Percentiles rank a stretch among this genome's conserved stretches.
These are phyloP conservation scores for Teleopsis dalmanni DNA, from an alignment of 1,140 invertebrate genomes.

Conservation along the genomic window DNA sequence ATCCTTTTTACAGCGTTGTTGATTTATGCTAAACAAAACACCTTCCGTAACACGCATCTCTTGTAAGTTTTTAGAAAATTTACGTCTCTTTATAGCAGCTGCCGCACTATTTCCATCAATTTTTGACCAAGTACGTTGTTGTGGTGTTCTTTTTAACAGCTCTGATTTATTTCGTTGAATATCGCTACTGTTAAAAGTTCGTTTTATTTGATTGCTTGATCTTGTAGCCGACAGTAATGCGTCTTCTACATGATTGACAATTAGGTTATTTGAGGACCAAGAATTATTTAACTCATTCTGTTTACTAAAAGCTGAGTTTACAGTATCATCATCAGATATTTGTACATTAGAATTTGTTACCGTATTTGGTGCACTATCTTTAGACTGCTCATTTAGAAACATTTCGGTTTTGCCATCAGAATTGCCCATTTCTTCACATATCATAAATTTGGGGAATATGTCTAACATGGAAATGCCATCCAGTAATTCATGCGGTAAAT, in stretches of 20 bases:
- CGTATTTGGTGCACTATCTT: constrained; percentile 23
- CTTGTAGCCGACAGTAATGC: constrained; percentile 47
- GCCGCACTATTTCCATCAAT: constrained; percentile 50
- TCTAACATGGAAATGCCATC: constrained; percentile 77
- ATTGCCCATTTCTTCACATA: constrained; percentile 53
- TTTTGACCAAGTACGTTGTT: constrained; percentile 49
- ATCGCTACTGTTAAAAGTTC: constrained; percentile 12
- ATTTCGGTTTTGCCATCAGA: constrained; percentile 52
- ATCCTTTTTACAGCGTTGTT: constrained; percentile 33
- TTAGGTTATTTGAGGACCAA: constrained; percentile 50
- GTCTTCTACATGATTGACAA: constrained; percentile 53
- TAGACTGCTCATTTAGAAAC: constrained; percentile 38
- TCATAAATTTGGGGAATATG: constrained; percentile 60
- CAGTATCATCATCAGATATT: constrained; percentile 45
- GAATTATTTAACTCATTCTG: constrained; percentile 25
- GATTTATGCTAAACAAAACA: constrained; percentile 46
- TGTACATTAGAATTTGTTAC: constrained; percentile 27
- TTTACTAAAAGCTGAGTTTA: constrained; percentile 31
- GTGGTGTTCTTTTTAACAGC: constrained; percentile 57
- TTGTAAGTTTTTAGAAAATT: constrained; percentile 48
- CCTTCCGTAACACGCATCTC: constrained; percentile 46
- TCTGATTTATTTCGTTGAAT: constrained; percentile 31
- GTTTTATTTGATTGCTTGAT: constrained; percentile 43
- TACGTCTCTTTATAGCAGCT: constrained; percentile 58
- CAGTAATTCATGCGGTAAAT: constrained; percentile 68